These are phyloP conservation scores for Chrysopilus asiliformis DNA, from an alignment of 2,888 invertebrate genomes.

Conservation along the genomic window DNA sequence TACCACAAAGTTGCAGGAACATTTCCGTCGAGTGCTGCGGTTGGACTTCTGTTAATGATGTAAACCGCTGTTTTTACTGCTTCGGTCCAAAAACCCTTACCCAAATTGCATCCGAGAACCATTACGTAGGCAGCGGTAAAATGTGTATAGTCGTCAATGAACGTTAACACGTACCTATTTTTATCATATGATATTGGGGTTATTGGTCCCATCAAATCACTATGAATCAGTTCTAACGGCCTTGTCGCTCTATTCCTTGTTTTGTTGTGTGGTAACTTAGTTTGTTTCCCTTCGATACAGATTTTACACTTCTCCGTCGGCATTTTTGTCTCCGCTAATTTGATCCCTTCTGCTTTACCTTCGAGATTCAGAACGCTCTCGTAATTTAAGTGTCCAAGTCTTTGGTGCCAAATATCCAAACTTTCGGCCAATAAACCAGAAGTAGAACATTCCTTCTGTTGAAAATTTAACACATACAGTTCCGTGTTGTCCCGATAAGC, in stretches of 20 bases:
- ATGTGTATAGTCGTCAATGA: slow-evolving; percentile 22
- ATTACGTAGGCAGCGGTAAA: slow-evolving; percentile 16
- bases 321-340: not conserved
- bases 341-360: not conserved
- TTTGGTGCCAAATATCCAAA: too few species aligned
- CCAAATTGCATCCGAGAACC: slow-evolving; percentile 18
- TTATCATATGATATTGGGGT: slow-evolving; percentile 17
- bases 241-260: slow-evolving; percentile 13
- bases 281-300: slow-evolving; percentile 18
- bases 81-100: slow-evolving; percentile 1
- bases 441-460: too few species aligned
- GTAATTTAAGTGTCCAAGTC: not conserved
- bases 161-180: slow-evolving; percentile 12
- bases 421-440: too few species aligned
- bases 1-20: slow-evolving; percentile 1
- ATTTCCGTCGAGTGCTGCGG: not conserved
- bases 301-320: slow-evolving; percentile 7
- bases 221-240: slow-evolving; percentile 18
- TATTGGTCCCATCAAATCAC: slow-evolving; percentile 20
- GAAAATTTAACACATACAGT: too few species aligned
- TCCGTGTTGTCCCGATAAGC: not conserved
- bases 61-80: not conserved
- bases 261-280: slow-evolving; percentile 11
- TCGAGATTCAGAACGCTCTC: not conserved
- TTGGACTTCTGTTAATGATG: not conserved